These are phyloP conservation scores for Cephus nigrinus DNA, from an alignment of 2,888 invertebrate species.

Conservation along the genomic window DNA sequence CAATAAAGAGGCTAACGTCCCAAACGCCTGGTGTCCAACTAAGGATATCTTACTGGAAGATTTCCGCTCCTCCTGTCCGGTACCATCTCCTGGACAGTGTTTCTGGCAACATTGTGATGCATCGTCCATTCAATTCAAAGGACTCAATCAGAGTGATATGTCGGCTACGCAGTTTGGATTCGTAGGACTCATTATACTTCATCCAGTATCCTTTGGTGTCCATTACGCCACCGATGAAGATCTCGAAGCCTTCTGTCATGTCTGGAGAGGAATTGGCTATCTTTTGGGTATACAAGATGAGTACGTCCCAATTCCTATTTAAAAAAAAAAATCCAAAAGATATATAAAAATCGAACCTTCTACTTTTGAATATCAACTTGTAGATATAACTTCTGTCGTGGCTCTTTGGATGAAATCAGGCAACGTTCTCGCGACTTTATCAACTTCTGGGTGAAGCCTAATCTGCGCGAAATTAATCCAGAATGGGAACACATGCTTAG, in stretches of 20 bases:
- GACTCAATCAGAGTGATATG: conserved; percentile 69
- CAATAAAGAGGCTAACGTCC: conserved; percentile 29
- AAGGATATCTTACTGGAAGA: conserved; percentile 36
- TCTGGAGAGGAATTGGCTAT: conserved; percentile 69
- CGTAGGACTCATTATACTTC: conserved; percentile 65
- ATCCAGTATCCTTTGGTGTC: conserved; percentile 65
- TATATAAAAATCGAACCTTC: neutral
- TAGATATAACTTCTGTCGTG: conserved; percentile 63
- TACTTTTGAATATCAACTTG: neutral
- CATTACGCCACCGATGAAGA: conserved; percentile 62
- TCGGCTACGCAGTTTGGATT: conserved; percentile 69
- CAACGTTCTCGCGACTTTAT: conserved; percentile 49
- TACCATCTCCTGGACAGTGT: conserved; percentile 37
- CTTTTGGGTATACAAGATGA: conserved; percentile 66
- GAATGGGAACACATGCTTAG: conserved; percentile 66
- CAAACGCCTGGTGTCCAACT: conserved; percentile 39
- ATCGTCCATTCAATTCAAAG: conserved; percentile 15
- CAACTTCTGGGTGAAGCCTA: conserved; percentile 55
- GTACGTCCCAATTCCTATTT: conserved; percentile 30
- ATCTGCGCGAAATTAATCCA: conserved; percentile 47
- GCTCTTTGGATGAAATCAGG: conserved; percentile 53
- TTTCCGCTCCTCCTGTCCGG: conserved; percentile 39
- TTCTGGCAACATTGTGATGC: conserved; percentile 23
- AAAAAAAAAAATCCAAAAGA: neutral
- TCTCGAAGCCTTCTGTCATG: conserved; percentile 68